Conservation (phyloP, 2,113 vertebrate species). For the Delphinapterus leucas region DNA sequence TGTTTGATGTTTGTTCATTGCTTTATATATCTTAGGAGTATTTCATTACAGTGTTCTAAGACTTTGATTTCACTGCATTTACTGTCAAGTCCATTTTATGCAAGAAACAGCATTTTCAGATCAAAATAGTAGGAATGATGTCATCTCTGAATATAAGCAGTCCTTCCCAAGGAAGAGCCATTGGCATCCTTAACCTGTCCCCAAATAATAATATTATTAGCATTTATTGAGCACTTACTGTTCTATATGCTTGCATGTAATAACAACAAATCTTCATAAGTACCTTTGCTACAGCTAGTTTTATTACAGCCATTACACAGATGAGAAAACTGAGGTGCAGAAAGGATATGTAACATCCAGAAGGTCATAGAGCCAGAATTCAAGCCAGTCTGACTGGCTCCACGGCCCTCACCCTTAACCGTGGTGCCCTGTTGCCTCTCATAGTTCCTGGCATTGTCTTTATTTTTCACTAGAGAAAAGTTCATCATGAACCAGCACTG, state of each 20-base stretch:
- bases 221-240: background rate
- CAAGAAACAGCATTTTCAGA: background rate
- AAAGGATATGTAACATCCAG: background rate
- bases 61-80: background rate
- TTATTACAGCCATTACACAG: background rate
- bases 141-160: background rate
- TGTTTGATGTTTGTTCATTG: background rate
- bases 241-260: background rate
- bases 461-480: background rate
- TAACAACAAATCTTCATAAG: background rate
- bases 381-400: too few species aligned
- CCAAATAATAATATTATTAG: background rate
- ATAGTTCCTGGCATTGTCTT: background rate
- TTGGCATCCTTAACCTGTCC: background rate
- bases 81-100: background rate
- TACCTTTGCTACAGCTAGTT: background rate
- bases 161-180: background rate
- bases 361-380: background rate
- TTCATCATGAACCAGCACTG: background rate
- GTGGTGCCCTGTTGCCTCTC: background rate
- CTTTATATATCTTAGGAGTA: background rate
- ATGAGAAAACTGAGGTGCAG: background rate
- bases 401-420: background rate
- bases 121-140: background rate
- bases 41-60: background rate